A percentile compares a stretch with the other conserved stretches of the same genome.
Conservation (phyloP, 2,113 vertebrate species). For the Pipra filicauda region DNA sequence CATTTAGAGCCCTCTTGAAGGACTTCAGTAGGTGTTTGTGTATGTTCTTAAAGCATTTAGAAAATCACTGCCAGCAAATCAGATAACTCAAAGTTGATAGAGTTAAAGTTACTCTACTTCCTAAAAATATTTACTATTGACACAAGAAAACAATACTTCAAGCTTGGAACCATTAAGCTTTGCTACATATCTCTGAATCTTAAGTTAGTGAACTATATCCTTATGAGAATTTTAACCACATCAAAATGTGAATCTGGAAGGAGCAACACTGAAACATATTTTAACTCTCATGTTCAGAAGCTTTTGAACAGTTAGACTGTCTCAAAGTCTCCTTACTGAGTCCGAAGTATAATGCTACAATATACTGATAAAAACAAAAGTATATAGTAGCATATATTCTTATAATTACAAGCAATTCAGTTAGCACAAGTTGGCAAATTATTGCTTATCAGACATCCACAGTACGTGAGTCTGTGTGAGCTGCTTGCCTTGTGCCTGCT, state of each 20-base stretch:
- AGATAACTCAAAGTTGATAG: background rate
- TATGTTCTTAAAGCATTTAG: background rate
- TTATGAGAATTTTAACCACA: background rate
- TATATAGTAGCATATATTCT: background rate
- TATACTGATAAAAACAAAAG: background rate
- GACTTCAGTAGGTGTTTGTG: background rate
- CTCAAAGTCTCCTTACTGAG: background rate
- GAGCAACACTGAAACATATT: background rate
- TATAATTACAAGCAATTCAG: background rate
- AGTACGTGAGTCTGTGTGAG: background rate
- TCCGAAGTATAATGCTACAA: background rate
- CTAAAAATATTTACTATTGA: background rate
- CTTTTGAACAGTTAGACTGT: background rate
- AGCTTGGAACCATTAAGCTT: background rate
- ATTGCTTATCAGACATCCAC: background rate
- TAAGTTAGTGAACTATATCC: background rate
- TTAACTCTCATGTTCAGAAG: background rate
- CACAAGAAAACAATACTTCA: background rate
- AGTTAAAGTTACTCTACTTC: background rate
- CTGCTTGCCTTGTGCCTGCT: background rate
- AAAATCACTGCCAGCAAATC: background rate
- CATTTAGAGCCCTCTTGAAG: background rate
- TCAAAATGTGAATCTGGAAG: background rate
- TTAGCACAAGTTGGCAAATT: background rate
- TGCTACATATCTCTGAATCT: background rate